Base-by-base conservation (phyloP, 2,113 vertebrate genomes). In the Xenus cinereus region DNA sequence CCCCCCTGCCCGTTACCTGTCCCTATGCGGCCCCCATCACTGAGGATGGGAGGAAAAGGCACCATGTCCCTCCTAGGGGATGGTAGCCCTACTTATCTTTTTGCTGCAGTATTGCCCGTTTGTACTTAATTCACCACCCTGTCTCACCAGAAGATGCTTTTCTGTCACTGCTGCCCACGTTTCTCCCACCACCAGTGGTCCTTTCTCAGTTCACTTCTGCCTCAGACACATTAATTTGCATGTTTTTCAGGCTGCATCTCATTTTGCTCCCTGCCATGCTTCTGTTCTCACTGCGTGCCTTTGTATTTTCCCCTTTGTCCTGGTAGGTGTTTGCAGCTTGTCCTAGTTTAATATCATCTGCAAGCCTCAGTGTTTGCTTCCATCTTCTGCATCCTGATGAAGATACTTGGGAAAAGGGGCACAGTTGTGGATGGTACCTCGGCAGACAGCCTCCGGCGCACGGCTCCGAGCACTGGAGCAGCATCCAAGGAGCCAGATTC, bases 391-490 rank as follows among this genome's bases (percentile, higher is more conserved):
- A 84, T 66, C n/a, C 24, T 3, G 4, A 37, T 59, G 18, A 72
- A 95, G 41, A 24, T 32, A 9, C 62, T 69, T 79, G 54, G 45
- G 21, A 69, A 77, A n/a, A 93, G 64, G 18, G 11, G 21, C 1
- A 2, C 17, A 43, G 45, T 9, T 2, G 0, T 17, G 26, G 39
- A 19, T 11, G 16, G 7, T 63, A 46, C 14, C 24, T 63, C 3
- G 0, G 27, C 72, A 75, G 80, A 63, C 41, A 90, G 18, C 8
- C 16, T 23, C 18, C 0, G 0, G 32, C 33, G 82, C 5, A 4
- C 1, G 7, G 17, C 33, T 71, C 56, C 10, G 4, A 71, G n/a
- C 4, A 5, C 51, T 51, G 67, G 20, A 83, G n/a, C 23, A 71
- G 60, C 23, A 57, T 43, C 20, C 7, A 10, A 50, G 28, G 35